A percentile compares a stretch with the other conserved stretches of the same genome.
Evolutionary conservation across 2,113 vertebrate genomes (phyloP).

Genomic region (Pavo muticus): DNA sequence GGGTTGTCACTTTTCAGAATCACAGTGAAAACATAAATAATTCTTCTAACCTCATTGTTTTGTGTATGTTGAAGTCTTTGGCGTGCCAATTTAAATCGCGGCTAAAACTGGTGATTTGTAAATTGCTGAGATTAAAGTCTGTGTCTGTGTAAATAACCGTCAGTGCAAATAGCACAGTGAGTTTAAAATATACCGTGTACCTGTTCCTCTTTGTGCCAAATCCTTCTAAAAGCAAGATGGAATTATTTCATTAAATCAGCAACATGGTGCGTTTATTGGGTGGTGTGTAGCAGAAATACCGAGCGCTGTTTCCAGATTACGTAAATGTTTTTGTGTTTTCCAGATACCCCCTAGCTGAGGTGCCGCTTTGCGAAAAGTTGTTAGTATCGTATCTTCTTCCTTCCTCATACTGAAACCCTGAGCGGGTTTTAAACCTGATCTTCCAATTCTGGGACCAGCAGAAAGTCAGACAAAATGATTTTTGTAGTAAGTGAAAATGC

Average conservation of each 20-base stretch:
- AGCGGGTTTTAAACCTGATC: neutral
- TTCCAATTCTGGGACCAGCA: neutral
- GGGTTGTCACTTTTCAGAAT: neutral
- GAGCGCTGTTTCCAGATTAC: neutral
- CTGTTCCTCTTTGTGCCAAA: neutral
- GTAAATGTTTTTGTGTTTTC: neutral
- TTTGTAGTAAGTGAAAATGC: slow-evolving; percentile 2
- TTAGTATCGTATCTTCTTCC: neutral
- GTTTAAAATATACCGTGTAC: neutral
- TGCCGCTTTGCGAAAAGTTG: neutral
- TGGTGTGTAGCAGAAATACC: neutral
- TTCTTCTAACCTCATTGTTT: neutral
- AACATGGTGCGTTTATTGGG: neutral
- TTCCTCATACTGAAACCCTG: neutral
- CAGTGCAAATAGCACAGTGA: neutral
- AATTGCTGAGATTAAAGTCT: neutral
- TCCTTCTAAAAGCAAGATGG: neutral
- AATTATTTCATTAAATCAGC: neutral
- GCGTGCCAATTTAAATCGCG: neutral
- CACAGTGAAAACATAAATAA: neutral
- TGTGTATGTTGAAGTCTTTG: neutral
- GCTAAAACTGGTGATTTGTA: neutral
- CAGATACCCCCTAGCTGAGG: neutral
- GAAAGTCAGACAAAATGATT: neutral
- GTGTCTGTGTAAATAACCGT: neutral